These are phyloP conservation scores for Bathynomus jamesi DNA, from an alignment of 1,140 invertebrate species.

Conservation along the genomic window DNA sequence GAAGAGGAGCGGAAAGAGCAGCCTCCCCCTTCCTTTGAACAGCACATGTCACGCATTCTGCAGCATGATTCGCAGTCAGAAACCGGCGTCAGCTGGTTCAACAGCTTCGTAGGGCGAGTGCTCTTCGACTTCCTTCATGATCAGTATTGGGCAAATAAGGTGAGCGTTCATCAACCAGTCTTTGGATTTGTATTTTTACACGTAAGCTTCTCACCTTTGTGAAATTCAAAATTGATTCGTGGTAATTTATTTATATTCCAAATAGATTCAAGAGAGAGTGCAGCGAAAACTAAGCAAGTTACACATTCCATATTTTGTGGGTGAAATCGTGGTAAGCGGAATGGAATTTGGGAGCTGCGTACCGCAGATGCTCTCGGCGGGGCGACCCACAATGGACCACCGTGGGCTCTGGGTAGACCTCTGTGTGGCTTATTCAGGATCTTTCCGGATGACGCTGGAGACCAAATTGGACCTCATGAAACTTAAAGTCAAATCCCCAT, in stretches of 20 bases:
- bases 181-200: too few relatives aligned
- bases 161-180: conserved; percentile 41
- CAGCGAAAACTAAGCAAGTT: conserved; percentile 72
- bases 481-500: conserved; percentile 46
- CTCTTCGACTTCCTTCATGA: conserved; percentile 69
- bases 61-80: conserved; percentile 9
- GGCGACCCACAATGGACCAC: conserved; percentile 67
- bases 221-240: too few relatives aligned
- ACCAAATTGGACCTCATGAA: conserved; percentile 93
- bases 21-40: conserved; percentile 19
- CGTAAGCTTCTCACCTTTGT: too few relatives aligned
- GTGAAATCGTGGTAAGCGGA: conserved; percentile 67
- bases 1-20: conserved; percentile 16
- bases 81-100: conserved; percentile 54
- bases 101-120: conserved; percentile 63
- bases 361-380: conserved; percentile 65
- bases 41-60: conserved; percentile 31
- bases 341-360: conserved; percentile 65
- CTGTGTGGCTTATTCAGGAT: conserved; percentile 80
- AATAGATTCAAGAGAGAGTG: conserved; percentile 61
- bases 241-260: neutral
- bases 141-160: conserved; percentile 51
- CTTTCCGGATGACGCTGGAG: conserved; percentile 80
- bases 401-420: conserved; percentile 88
- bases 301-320: conserved; percentile 77